Percentiles rank a stretch among this genome's conserved stretches.
phyloP scores from a whole-genome alignment of 2,797 vertebrate species.

The Enteromius radiatus region DNA sequence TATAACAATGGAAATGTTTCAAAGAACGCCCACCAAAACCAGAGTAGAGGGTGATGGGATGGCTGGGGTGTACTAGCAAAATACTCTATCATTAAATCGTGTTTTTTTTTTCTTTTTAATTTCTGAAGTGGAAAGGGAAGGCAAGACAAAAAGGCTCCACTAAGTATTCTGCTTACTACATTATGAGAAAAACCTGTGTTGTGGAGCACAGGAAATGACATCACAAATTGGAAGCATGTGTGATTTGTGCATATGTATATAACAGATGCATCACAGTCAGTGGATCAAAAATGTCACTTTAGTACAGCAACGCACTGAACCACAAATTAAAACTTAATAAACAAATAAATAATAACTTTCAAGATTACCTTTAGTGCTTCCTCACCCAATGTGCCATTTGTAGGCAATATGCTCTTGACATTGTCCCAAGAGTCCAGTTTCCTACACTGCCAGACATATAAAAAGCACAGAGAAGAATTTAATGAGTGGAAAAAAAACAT shows the following conservation, averaged over 20 bases:
- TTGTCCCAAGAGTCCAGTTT: conserved; percentile 70
- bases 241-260: not conserved
- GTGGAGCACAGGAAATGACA: not conserved
- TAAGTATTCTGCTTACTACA: not conserved
- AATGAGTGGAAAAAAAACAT: not conserved
- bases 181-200: not conserved
- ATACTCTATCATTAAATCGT: not conserved
- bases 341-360: not conserved
- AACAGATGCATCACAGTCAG: not conserved
- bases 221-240: not conserved
- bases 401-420: conserved; percentile 9
- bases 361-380: conserved; percentile 65
- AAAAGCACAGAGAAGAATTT: conserved; percentile 12
- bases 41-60: not conserved
- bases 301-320: not conserved
- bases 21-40: not conserved
- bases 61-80: not conserved
- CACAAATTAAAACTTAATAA: not conserved
- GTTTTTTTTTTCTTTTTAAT: not conserved
- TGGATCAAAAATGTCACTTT: not conserved
- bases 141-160: too few relatives aligned
- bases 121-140: not conserved
- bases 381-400: conserved; percentile 60
- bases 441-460: conserved; percentile 69
- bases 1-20: not conserved